These are phyloP conservation scores for Rallus crepitans DNA, from an alignment of 2,797 vertebrate genomes.

Conservation along the genomic window DNA sequence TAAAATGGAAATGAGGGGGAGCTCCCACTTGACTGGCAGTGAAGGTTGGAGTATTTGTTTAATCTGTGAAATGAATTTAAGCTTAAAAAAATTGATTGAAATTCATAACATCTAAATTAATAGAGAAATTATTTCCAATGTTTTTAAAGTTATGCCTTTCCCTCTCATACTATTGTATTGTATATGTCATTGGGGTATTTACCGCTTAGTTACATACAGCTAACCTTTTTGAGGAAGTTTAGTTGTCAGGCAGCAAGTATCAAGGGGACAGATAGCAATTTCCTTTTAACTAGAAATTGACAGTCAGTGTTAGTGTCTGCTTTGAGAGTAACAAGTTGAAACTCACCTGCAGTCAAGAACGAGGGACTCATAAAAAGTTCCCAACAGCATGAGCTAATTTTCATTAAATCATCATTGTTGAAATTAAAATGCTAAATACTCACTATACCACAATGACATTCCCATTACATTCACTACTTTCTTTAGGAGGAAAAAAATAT, in stretches of 20 bases:
- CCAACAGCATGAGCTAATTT: conserved; percentile 21
- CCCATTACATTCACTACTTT: not conserved
- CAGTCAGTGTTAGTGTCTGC: conserved; percentile 33
- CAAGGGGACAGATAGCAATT: conserved; percentile 61
- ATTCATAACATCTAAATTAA: not conserved
- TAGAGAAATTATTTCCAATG: not conserved
- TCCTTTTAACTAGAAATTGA: conserved; percentile 60
- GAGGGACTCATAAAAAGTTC: not conserved
- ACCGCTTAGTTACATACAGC: conserved; percentile 51
- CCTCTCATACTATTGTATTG: not conserved
- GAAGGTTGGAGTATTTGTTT: not conserved
- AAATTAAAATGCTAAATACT: conserved; percentile 37
- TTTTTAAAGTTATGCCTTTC: conserved; percentile 24
- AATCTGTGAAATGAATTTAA: not conserved
- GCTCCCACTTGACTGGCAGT: not conserved
- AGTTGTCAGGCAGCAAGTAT: conserved; percentile 65
- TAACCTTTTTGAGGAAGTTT: conserved; percentile 67
- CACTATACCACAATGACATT: not conserved
- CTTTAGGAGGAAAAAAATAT: not conserved
- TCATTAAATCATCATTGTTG: not conserved
- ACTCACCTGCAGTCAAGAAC: conserved; percentile 15
- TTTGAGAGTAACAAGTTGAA: conserved; percentile 21
- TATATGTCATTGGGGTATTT: conserved; percentile 53
- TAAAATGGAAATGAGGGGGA: not conserved
- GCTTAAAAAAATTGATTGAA: not conserved